These are phyloP conservation scores for Monoplex corrugatus DNA, from an alignment of 2,888 invertebrate genomes.

Conservation along the genomic window DNA sequence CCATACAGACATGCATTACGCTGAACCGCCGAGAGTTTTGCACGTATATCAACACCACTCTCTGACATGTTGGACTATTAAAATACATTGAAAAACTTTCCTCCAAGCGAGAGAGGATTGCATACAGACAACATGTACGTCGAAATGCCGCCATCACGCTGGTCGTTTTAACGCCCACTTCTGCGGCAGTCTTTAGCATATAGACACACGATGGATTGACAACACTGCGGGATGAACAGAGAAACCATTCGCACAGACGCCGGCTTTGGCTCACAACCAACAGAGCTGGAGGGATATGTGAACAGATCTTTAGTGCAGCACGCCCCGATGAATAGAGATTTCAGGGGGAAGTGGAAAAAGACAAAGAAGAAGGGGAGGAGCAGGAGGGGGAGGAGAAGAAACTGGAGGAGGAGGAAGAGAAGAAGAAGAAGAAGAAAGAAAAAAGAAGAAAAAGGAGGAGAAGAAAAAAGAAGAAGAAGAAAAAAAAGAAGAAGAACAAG, in stretches of 20 bases:
- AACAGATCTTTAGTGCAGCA: too few relatives aligned
- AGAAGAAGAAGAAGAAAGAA: neutral
- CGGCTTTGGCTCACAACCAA: too few relatives aligned
- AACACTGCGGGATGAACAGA: neutral
- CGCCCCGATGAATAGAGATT: too few relatives aligned
- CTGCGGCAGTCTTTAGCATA: neutral
- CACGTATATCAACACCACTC: too few relatives aligned
- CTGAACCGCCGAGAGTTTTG: too few relatives aligned
- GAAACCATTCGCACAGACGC: neutral
- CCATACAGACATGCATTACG: too few relatives aligned
- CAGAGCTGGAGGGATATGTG: neutral
- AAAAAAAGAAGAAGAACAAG: neutral
- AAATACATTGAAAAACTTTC: too few relatives aligned
- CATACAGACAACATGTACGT: too few relatives aligned
- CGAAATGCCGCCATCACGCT: too few relatives aligned
- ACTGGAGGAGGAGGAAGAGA: neutral
- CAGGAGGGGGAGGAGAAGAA: neutral
- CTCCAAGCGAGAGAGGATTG: too few relatives aligned
- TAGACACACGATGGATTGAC: neutral
- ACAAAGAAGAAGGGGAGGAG: neutral
- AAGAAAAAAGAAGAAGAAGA: neutral
- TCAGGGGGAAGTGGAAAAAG: neutral
- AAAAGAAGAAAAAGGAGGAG: neutral
- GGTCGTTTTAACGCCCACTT: neutral
- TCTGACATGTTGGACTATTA: too few relatives aligned